Evolutionary conservation across 2,113 vertebrate genomes (phyloP).

Genomic region (Pseudolaguvia tuberculata): DNA sequence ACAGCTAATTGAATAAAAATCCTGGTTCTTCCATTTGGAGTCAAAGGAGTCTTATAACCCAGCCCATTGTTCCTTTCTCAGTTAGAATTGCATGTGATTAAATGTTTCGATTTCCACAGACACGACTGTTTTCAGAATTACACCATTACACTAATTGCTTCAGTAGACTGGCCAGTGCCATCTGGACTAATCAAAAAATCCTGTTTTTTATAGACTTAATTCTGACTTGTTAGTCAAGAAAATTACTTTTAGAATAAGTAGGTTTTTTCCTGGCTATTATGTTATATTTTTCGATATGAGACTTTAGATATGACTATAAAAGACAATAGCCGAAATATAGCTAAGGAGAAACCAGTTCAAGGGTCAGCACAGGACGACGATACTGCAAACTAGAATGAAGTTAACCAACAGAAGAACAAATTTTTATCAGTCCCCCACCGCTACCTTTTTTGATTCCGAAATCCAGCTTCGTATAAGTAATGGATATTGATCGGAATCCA

Average conservation of each 20-base stretch:
- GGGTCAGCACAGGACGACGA: neutral
- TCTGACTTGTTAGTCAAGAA: too few species aligned
- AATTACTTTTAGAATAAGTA: too few species aligned
- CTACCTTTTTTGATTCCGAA: neutral
- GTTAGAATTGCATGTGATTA: slow-evolving; percentile 10
- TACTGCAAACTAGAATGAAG: neutral
- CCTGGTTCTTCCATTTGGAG: slow-evolving; percentile 38
- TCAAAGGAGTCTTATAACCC: slow-evolving; percentile 29
- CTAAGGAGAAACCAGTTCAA: neutral
- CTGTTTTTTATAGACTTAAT: too few species aligned
- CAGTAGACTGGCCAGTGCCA: neutral
- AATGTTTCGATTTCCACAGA: neutral
- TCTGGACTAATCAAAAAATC: neutral
- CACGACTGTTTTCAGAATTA: neutral
- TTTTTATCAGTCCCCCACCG: neutral
- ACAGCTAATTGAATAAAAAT: slow-evolving; percentile 50
- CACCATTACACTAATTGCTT: neutral
- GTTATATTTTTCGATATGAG: too few species aligned
- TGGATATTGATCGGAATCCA: neutral
- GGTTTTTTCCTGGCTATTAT: too few species aligned
- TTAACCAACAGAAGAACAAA: neutral
- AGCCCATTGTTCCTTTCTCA: slow-evolving; percentile 23
- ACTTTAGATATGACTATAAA: neutral
- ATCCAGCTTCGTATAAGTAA: neutral
- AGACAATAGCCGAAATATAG: neutral